Evolutionary conservation across 2,113 vertebrate genomes (phyloP).

Genomic region (Sarotherodon lohbergeri): DNA sequence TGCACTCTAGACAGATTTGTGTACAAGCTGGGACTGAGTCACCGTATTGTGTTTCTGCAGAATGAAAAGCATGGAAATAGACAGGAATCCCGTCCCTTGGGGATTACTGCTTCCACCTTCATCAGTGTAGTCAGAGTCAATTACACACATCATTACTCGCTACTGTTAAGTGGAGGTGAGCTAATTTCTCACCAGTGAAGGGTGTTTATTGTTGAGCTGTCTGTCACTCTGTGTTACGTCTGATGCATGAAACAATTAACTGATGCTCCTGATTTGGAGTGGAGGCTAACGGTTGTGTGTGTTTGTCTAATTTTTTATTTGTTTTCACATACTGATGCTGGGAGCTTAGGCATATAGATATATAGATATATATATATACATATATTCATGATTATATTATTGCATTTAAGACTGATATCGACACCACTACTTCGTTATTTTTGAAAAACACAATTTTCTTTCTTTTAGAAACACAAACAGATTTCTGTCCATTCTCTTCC

Average conservation of each 20-base stretch:
- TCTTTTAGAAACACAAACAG: neutral
- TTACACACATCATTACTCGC: conserved; percentile 61
- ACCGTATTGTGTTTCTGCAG: conserved; percentile 7
- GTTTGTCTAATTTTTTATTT: neutral
- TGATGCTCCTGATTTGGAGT: neutral
- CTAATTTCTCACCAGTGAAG: conserved; percentile 34
- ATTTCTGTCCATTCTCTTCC: too few relatives aligned
- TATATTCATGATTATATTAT: neutral
- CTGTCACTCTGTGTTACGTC: conserved; percentile 31
- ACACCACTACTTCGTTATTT: neutral
- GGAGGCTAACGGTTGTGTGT: neutral
- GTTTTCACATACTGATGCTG: neutral
- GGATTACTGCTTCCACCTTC: conserved; percentile 39
- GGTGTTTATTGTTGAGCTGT: conserved; percentile 30
- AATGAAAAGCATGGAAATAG: conserved; percentile 10
- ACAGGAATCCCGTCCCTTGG: conserved; percentile 19
- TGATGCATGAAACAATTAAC: conserved; percentile 27
- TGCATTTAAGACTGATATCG: fast-evolving
- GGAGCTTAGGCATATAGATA: neutral
- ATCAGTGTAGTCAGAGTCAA: conserved; percentile 54
- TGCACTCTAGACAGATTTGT: conserved; percentile 8
- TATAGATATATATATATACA: too few relatives aligned
- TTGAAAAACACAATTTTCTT: neutral
- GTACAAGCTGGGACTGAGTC: neutral
- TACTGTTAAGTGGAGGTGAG: conserved; percentile 50